Percentiles rank a stretch among this genome's conserved stretches.
These are phyloP conservation scores for Acromyrmex charruanus DNA, from an alignment of 1,140 invertebrate species.

Conservation along the genomic window DNA sequence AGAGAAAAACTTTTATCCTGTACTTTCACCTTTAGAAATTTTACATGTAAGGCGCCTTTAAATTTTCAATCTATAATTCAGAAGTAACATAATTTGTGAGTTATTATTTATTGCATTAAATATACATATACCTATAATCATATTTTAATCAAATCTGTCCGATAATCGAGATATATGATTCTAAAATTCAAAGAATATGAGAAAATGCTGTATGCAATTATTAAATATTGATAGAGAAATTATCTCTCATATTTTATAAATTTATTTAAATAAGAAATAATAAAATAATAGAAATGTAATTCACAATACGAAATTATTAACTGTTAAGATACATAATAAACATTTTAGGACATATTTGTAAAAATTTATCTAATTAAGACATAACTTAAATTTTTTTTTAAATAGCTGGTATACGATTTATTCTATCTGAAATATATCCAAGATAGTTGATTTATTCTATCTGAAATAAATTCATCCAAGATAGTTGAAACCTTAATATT, in stretches of 20 bases:
- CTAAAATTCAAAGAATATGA: too few relatives aligned
- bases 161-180: too few relatives aligned
- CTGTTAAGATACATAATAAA: too few relatives aligned
- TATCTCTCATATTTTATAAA: too few relatives aligned
- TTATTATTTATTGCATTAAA: neutral
- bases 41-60: neutral
- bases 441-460: neutral
- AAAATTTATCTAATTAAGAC: neutral
- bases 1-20: neutral
- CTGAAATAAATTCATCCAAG: neutral
- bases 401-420: neutral
- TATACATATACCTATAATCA: too few relatives aligned
- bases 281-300: too few relatives aligned
- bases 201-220: too few relatives aligned
- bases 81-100: neutral
- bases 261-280: too few relatives aligned
- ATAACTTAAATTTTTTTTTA: neutral
- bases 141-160: too few relatives aligned
- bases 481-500: constrained; percentile 20
- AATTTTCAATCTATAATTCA: neutral
- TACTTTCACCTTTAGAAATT: neutral
- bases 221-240: too few relatives aligned
- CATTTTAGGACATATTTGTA: too few relatives aligned
- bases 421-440: neutral
- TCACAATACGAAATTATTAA: too few relatives aligned